Evolutionary conservation across 2,797 vertebrate genomes (phyloP), one percentile per base, ranked within the genome.

Genomic region (Malurus splendens): DNA sequence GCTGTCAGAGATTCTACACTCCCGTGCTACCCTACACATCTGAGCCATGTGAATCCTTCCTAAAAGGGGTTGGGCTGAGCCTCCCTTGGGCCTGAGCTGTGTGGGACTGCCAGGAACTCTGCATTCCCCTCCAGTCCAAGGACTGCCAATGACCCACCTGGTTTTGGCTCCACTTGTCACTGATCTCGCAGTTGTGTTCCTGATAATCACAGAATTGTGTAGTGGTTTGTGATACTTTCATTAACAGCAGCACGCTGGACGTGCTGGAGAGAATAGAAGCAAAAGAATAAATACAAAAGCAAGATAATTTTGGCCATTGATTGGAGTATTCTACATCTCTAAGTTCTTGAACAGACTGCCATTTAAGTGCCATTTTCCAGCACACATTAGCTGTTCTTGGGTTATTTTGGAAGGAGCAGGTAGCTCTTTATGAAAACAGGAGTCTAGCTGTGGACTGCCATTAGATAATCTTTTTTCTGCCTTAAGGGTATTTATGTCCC

Each of bases 11-110:
- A 14, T 4, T 41, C 64, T 8, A 6, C 20, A 8, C 8, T 62
- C 28, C 41, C 24, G 18, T n/a, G 14, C 14, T 10, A 23, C n/a
- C 44, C 13, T 1, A 1, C 9, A 0, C 5, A 24, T 38, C 41
- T 36, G 12, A 38, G 15, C 5, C 14, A 9, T 9, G 38, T 64
- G 51, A 56, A 44, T 33, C 33, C 33, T 38, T 3, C 25, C 15
- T 18, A 6, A 44, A 47, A 68, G 6, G 8, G 7, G 3, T 19
- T 48, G 25, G 30, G 51, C 60, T 60, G 7, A 28, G 10, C 7
- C 44, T 65, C 12, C 18, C 66, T 38, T 27, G 18, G 38, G 14
- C 27, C 41, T 12, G 27, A 41, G n/a, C 39, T 66, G 0, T 9
- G 13, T 15, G 66, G 15, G 13, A 18, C 18, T 71, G 73, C 36